Evolutionary conservation across 2,113 vertebrate genomes (phyloP).

Genomic region (Urocynchramus pylzowi): DNA sequence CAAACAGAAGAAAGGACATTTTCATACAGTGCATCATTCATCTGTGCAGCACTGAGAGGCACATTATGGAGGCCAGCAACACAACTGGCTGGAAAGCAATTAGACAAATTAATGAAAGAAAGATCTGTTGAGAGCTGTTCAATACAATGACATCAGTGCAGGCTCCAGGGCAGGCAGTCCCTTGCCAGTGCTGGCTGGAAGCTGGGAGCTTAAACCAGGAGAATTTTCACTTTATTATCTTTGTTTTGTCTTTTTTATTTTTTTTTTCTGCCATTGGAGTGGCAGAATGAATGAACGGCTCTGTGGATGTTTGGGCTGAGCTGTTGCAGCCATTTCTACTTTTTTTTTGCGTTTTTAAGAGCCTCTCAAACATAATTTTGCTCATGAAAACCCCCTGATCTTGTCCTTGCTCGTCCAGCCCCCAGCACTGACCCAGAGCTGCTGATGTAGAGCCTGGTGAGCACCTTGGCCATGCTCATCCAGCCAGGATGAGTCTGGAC

Average conservation of each 20-base stretch:
- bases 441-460: background rate
- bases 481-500: background rate
- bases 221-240: background rate
- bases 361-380: background rate
- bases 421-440: background rate
- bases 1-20: conserved; percentile 44
- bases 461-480: background rate
- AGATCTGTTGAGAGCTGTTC: conserved; percentile 33
- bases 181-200: background rate
- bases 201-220: background rate
- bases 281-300: background rate
- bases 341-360: background rate
- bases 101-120: conserved; percentile 58
- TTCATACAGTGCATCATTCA: conserved; percentile 11
- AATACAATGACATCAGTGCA: background rate
- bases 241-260: background rate
- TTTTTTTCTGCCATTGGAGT: background rate
- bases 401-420: background rate
- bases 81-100: conserved; percentile 46
- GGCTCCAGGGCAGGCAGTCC: background rate
- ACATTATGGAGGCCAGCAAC: background rate
- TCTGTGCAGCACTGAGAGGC: background rate
- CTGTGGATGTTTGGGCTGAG: background rate
- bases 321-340: background rate
- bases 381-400: no score